Evolutionary conservation across 2,113 vertebrate species (phyloP).

Genomic region (Thalassoma bifasciatum): DNA sequence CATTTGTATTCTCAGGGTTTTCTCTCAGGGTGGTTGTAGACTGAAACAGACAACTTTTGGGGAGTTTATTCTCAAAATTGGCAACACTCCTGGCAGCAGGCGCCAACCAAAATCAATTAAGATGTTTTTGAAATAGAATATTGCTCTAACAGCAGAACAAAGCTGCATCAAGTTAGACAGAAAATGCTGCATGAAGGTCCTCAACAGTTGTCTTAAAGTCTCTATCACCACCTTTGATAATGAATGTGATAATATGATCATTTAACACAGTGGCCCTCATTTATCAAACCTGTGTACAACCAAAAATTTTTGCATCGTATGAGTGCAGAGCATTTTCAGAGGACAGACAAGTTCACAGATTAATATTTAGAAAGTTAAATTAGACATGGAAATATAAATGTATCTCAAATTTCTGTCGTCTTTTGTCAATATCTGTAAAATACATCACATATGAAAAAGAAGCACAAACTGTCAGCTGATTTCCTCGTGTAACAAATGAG

Average conservation of each 20-base stretch:
- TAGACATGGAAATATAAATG: too few relatives aligned
- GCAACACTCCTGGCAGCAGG: constrained; percentile 1
- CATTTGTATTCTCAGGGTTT: constrained; percentile 44
- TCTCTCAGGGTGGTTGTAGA: constrained; percentile 52
- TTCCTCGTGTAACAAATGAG: too few relatives aligned
- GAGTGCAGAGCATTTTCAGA: too few relatives aligned
- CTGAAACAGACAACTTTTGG: constrained; percentile 49
- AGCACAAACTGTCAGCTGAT: too few relatives aligned
- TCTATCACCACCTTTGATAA: constrained; percentile 32
- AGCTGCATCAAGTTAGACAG: neutral
- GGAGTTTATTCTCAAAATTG: neutral
- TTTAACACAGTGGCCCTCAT: too few relatives aligned
- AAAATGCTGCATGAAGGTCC: neutral
- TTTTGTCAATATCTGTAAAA: too few relatives aligned
- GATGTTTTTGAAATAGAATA: constrained; percentile 1
- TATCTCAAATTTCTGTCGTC: too few relatives aligned
- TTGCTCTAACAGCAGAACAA: neutral
- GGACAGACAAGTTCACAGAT: too few relatives aligned
- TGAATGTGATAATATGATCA: constrained; percentile 4
- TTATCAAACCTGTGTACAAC: too few relatives aligned
- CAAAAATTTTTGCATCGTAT: too few relatives aligned
- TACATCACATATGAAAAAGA: too few relatives aligned
- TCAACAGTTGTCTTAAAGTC: constrained; percentile 53
- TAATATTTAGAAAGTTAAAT: too few relatives aligned
- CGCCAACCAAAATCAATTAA: neutral